A percentile compares a stretch with the other conserved stretches of the same genome.
Evolutionary conservation across 2,113 vertebrate species (phyloP).

Genomic region (Cariama cristata): DNA sequence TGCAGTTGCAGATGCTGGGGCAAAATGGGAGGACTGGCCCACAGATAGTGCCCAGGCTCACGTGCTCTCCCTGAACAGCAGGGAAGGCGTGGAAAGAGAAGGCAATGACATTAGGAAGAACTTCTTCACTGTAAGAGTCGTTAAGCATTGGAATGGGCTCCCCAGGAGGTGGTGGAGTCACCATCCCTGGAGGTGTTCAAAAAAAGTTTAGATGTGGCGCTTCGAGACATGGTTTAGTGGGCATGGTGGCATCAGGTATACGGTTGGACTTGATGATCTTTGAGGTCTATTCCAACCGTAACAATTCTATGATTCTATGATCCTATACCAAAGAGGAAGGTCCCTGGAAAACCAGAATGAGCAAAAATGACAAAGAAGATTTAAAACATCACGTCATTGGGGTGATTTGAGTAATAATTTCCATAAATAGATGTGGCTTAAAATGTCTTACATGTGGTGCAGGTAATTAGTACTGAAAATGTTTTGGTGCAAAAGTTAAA

Average conservation of each 20-base stretch:
- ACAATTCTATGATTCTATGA: no score
- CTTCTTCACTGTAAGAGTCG: no score
- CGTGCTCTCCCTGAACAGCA: background rate
- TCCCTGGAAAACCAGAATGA: background rate
- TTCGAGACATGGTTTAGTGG: no score
- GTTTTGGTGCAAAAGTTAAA: background rate
- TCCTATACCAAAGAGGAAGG: background rate
- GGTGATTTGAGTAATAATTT: background rate
- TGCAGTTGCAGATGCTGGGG: background rate
- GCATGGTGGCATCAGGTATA: no score
- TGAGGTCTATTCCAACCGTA: no score
- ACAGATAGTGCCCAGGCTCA: background rate
- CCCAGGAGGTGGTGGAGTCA: no score
- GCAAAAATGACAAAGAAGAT: background rate
- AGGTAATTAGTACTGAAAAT: background rate
- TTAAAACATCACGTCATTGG: background rate
- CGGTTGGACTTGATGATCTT: no score
- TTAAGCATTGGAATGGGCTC: no score
- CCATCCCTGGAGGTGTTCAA: no score
- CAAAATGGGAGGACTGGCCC: background rate
- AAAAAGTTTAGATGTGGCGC: no score
- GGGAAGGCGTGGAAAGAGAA: background rate
- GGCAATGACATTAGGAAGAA: background rate
- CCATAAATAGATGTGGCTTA: background rate
- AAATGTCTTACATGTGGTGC: fast-evolving